A percentile compares a stretch with the other conserved stretches of the same genome.
Evolutionary conservation across 2,888 invertebrate genomes (phyloP).

Genomic region (Tiphia femorata): DNA sequence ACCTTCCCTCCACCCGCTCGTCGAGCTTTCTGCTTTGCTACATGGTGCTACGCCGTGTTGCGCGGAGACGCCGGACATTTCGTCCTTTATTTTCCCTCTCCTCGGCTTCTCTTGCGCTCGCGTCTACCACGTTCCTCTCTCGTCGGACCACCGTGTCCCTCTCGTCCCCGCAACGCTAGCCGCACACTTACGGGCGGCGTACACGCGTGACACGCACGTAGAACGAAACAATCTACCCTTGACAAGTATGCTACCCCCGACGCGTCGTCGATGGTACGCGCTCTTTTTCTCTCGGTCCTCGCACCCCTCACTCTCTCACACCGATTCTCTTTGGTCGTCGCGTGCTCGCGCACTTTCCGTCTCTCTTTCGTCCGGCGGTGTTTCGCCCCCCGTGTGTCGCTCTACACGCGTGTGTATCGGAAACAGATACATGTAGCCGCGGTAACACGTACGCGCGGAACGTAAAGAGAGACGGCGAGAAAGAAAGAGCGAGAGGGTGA

Average conservation of each 20-base stretch:
- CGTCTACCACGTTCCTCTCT: not conserved
- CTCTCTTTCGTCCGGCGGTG: too few species aligned
- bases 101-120: not conserved
- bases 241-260: constrained; percentile 15
- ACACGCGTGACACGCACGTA: constrained; percentile 33
- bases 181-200: not conserved
- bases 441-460: too few species aligned
- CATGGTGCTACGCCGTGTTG: constrained; percentile 1
- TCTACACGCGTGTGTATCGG: too few species aligned
- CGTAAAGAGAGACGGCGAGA: too few species aligned
- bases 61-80: not conserved
- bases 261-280: constrained; percentile 15
- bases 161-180: not conserved
- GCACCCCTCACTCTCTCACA: not conserved
- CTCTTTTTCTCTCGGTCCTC: not conserved
- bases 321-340: not conserved
- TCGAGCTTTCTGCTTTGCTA: not conserved
- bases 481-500: too few species aligned
- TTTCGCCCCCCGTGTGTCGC: too few species aligned
- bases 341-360: not conserved
- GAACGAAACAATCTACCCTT: constrained; percentile 39
- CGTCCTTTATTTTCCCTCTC: not conserved
- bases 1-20: constrained; percentile 10
- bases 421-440: too few species aligned
- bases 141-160: too few species aligned